phyloP scores from a whole-genome alignment of 2,797 vertebrate species.

The Poeciliopsis gracilis region DNA sequence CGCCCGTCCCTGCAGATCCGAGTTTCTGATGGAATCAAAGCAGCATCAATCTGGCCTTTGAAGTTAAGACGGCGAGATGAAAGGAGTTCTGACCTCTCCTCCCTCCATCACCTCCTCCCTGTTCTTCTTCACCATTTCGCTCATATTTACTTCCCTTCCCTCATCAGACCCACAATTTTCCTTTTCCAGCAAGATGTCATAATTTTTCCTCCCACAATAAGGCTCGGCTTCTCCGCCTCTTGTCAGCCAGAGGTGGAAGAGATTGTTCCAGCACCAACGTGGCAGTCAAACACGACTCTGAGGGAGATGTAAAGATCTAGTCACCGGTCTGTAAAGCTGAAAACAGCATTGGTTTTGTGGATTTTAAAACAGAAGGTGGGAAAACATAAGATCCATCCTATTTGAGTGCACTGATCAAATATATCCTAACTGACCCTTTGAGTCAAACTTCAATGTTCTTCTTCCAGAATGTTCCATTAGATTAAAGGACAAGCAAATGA shows the following conservation, averaged over 20 bases:
- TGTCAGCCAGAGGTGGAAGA: conserved; percentile 7
- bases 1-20: conserved; percentile 57
- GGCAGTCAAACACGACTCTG: conserved; percentile 11
- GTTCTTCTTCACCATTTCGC: conserved; percentile 22
- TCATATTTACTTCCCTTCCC: conserved; percentile 35
- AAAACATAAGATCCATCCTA: background rate
- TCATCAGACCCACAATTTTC: conserved; percentile 48
- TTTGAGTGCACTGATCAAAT: background rate
- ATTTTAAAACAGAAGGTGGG: background rate
- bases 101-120: conserved; percentile 39
- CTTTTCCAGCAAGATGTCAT: conserved; percentile 25
- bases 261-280: background rate
- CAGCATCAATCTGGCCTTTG: conserved; percentile 70
- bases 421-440: background rate
- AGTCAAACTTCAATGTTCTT: background rate
- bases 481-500: background rate
- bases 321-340: background rate
- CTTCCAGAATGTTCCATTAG: background rate
- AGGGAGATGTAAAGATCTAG: background rate
- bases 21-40: conserved; percentile 78
- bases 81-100: conserved; percentile 69
- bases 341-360: background rate
- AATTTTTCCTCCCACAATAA: conserved; percentile 37
- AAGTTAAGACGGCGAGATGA: conserved; percentile 81
- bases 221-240: conserved; percentile 17